These are phyloP conservation scores for Silurus asotus DNA, from an alignment of 2,113 vertebrate species.

Conservation along the genomic window DNA sequence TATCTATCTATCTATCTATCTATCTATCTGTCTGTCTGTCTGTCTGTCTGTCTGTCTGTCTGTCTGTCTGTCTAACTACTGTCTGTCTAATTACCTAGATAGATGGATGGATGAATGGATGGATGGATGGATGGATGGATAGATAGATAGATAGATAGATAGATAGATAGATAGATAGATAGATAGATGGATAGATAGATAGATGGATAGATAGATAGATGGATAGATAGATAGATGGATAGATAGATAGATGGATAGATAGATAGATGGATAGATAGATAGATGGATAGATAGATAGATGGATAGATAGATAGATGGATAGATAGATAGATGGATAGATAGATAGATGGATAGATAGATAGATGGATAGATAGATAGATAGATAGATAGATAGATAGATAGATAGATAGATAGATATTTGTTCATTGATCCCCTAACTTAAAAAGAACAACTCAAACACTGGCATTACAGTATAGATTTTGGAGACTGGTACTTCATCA, in stretches of 20 bases:
- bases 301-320: neutral
- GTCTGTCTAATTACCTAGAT: no score
- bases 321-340: neutral
- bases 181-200: neutral
- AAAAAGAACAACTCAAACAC: slow-evolving; percentile 5
- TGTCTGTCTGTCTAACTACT: neutral
- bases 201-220: neutral
- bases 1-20: neutral
- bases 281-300: neutral
- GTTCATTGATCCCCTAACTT: neutral
- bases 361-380: neutral
- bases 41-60: no score
- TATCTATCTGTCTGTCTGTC: neutral
- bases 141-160: neutral
- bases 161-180: neutral
- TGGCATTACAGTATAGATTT: neutral
- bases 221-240: neutral
- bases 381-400: neutral
- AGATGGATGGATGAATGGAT: neutral
- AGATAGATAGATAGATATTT: neutral
- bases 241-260: neutral
- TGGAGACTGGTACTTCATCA: neutral
- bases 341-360: neutral
- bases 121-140: neutral
- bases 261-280: neutral